Conservation (phyloP, 2,888 invertebrate species). For the Nemotelus pantherinus region DNA sequence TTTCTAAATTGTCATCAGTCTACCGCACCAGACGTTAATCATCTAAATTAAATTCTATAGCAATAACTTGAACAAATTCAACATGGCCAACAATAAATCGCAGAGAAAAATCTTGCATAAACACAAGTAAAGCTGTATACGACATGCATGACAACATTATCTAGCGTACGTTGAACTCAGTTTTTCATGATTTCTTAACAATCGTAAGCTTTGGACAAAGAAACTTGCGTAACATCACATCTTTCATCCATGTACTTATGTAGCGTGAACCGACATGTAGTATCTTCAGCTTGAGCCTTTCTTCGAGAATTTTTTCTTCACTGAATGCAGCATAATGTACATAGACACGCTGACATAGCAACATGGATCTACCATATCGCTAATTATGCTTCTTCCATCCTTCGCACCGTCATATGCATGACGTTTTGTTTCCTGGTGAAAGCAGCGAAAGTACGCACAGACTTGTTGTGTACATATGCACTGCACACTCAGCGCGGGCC, state of each 20-base stretch:
- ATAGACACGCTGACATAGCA: too few relatives aligned
- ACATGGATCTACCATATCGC: too few relatives aligned
- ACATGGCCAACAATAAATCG: not conserved
- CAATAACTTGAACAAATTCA: too few relatives aligned
- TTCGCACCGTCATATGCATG: too few relatives aligned
- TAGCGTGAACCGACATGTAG: too few relatives aligned
- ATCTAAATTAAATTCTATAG: too few relatives aligned
- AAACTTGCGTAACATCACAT: conserved; percentile 19
- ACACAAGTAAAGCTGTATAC: not conserved
- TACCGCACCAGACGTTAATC: too few relatives aligned
- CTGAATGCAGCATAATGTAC: too few relatives aligned
- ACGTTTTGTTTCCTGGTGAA: not conserved
- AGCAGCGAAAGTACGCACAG: not conserved
- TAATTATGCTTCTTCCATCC: too few relatives aligned
- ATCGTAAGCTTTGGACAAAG: conserved; percentile 2
- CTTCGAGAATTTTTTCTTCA: not conserved
- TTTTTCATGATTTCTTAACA: conserved; percentile 21
- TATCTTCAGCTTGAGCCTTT: not conserved
- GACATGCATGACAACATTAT: conserved; percentile 25
- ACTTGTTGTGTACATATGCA: too few relatives aligned
- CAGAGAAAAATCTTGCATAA: conserved; percentile 1
- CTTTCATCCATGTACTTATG: not conserved
- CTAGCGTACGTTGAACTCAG: conserved; percentile 21
- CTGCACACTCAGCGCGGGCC: too few relatives aligned
- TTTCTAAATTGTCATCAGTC: too few relatives aligned